phyloP scores from a whole-genome alignment of 92 coral and sea anemone genomes.

The Phenganax subtilis region DNA sequence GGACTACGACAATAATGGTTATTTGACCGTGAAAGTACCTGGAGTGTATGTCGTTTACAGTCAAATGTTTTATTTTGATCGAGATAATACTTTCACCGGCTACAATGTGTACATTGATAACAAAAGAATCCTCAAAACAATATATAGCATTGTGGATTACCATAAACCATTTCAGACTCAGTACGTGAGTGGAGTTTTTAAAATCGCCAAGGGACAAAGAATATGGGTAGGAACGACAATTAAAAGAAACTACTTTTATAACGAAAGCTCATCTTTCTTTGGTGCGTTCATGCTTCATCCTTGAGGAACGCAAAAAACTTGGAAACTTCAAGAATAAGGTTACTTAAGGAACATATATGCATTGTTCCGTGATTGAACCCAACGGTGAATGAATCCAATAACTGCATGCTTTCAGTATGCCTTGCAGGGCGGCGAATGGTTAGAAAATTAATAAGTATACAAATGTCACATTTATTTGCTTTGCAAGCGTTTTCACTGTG shows the following conservation, averaged over 20 bases:
- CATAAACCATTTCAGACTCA: conserved; percentile 53
- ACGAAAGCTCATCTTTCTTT: conserved; percentile 50
- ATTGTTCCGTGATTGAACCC: no score
- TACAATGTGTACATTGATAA: conserved; percentile 64
- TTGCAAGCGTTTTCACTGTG: no score
- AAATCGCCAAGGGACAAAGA: conserved; percentile 46
- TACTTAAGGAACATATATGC: no score
- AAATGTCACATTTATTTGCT: no score
- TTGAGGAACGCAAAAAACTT: not conserved
- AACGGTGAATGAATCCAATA: no score
- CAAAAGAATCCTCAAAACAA: conserved; percentile 60
- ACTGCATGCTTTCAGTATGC: no score
- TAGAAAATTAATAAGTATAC: no score
- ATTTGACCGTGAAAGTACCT: conserved; percentile 55
- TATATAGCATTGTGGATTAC: conserved; percentile 44
- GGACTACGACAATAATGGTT: conserved; percentile 62
- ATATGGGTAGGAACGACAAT: conserved; percentile 46
- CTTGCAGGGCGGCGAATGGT: no score
- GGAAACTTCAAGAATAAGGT: not conserved
- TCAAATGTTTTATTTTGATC: conserved; percentile 82
- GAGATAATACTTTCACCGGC: conserved; percentile 54
- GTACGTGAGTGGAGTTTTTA: conserved; percentile 61
- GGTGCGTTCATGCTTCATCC: conserved; percentile 62
- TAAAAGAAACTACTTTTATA: conserved; percentile 39
- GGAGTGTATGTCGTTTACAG: conserved; percentile 87